Evolutionary conservation across 2,888 invertebrate species (phyloP), one percentile per base, ranked within the genome.

Genomic region (Isoperla grammatica): DNA sequence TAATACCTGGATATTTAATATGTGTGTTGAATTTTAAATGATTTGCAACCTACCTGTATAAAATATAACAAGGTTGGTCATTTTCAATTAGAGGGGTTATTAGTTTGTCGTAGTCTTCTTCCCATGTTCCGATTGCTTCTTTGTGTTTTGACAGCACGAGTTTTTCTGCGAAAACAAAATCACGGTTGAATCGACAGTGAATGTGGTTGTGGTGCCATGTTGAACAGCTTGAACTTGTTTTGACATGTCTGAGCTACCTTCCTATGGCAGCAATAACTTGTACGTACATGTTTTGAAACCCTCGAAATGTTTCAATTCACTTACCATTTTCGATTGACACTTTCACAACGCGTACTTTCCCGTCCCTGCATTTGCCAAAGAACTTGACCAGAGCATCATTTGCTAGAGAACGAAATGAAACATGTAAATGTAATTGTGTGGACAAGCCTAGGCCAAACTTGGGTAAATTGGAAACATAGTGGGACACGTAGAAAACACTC

Each of bases 41-140:
- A 11, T 39, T 39, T 12, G 12, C 29, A 29, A 29, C 53, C 64
- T 74, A 84, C 85, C 93, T 84, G 73, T 87, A 95, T 56, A 99
- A 78, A 66, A 99, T 82, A 72, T 94, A 99, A 68, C 94, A 92
- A 19, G 98, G 98, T 68, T 89, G 84, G 72, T 86, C 85, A 68
- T 86, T 86, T 67, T 88, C 84, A 54, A 92, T 78, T 61, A 90
- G 71, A 1, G 85, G 81, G 49, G 81, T 78, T 50, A 94, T 78
- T 73, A 85, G 80, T 72, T 83, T 85, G 70, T 91, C 88, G 72
- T 87, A 94, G 73, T 93, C 93, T 65, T 87, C 85, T 67, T 93
- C 90, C 93, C 93, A 94, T 63, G 84, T 81, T 61, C 85, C 83
- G 66, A 84, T 83, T 11, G 83, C 79, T 63, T 87, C 83, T 59